Conservation (phyloP, 2,888 invertebrate genomes). For the Thereva nobilitata region DNA sequence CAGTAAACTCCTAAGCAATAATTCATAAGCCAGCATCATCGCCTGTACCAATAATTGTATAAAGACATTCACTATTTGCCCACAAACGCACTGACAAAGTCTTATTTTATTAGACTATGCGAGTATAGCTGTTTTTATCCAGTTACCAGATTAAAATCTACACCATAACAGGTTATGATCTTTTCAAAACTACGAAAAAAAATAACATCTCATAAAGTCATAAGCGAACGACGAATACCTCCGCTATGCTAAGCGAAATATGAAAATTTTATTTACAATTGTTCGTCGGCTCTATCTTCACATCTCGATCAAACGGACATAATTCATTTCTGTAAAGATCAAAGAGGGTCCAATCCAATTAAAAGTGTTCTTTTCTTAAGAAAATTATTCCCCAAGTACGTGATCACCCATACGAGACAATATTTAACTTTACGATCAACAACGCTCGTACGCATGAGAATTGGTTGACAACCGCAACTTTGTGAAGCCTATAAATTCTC, state of each 20-base stretch:
- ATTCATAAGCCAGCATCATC: too few species aligned
- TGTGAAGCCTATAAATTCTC: conserved; percentile 31
- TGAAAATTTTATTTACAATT: conserved; percentile 32
- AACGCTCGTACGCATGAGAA: conserved; percentile 9
- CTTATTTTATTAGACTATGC: too few species aligned
- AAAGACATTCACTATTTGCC: too few species aligned
- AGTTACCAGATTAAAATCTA: too few species aligned
- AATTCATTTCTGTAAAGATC: conserved; percentile 34
- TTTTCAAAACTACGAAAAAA: too few species aligned
- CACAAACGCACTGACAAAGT: too few species aligned
- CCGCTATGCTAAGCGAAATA: not conserved
- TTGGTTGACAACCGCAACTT: conserved; percentile 25
- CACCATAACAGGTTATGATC: too few species aligned
- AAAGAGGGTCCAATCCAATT: conserved; percentile 35
- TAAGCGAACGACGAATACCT: not conserved
- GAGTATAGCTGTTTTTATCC: too few species aligned
- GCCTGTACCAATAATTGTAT: too few species aligned
- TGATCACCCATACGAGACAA: conserved; percentile 35
- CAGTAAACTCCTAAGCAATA: too few species aligned
- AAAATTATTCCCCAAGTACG: conserved; percentile 32
- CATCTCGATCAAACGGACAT: conserved; percentile 20
- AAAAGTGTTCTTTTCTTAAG: conserved; percentile 32
- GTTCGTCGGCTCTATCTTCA: conserved; percentile 23
- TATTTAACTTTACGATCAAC: conserved; percentile 29
- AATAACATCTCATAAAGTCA: too few species aligned